Evolutionary conservation across 92 coral and sea anemone species (phyloP).

Genomic region (Metridium senile): DNA sequence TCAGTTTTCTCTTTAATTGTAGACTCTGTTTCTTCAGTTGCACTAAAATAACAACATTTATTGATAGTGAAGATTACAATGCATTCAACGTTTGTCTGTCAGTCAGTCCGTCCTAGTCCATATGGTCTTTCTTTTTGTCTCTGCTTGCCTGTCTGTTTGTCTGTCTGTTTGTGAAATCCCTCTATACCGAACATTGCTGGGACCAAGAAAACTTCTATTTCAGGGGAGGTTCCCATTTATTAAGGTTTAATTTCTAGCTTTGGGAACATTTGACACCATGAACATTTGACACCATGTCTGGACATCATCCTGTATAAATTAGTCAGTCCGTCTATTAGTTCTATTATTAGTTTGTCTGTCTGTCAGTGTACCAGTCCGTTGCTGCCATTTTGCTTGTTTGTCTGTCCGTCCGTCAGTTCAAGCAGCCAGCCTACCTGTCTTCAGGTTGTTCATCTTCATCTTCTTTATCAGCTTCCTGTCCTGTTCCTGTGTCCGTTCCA

Average conservation of each 20-base stretch:
- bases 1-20: slow-evolving; percentile 10
- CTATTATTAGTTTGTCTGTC: not conserved
- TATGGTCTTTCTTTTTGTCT: not conserved
- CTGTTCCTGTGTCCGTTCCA: slow-evolving; percentile 82
- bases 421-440: slow-evolving; percentile 50
- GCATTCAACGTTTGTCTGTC: not conserved
- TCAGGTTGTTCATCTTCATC: slow-evolving; percentile 67
- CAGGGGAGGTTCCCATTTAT: no score
- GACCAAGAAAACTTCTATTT: not conserved
- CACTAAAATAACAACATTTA: slow-evolving; percentile 44
- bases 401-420: not conserved
- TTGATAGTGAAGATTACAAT: not conserved
- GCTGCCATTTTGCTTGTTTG: not conserved
- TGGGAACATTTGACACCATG: no score
- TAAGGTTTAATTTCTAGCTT: no score
- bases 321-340: not conserved
- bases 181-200: not conserved
- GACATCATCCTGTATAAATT: not conserved
- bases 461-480: slow-evolving; percentile 81
- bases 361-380: not conserved
- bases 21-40: slow-evolving; percentile 73
- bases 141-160: not conserved
- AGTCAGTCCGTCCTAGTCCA: not conserved
- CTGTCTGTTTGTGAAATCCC: not conserved
- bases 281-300: no score